Percentiles rank a stretch among this genome's conserved stretches.
These are phyloP conservation scores for Prietella phreatophila DNA, from an alignment of 2,113 vertebrate species.

Conservation along the genomic window DNA sequence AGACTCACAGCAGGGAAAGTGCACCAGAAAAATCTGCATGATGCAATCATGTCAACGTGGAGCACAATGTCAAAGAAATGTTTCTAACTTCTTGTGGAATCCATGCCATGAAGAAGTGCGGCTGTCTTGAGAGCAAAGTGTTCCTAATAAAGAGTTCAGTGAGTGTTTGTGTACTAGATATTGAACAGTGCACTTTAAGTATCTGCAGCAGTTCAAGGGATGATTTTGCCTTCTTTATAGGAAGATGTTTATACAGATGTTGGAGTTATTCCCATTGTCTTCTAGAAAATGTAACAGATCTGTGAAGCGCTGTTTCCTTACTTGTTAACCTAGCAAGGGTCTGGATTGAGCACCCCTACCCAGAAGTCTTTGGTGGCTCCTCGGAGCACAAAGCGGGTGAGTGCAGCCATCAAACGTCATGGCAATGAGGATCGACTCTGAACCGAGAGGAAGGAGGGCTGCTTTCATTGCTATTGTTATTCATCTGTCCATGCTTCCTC, in stretches of 20 bases:
- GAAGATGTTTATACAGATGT: not conserved
- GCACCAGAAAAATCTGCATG: too few species aligned
- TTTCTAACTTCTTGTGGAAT: too few species aligned
- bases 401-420: slow-evolving; percentile 51
- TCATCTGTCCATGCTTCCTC: slow-evolving; percentile 44
- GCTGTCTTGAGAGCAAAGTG: too few species aligned
- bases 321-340: slow-evolving; percentile 56
- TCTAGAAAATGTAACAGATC: not conserved
- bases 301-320: slow-evolving; percentile 47
- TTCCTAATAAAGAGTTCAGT: too few species aligned
- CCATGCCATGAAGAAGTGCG: too few species aligned
- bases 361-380: slow-evolving; percentile 65
- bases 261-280: not conserved
- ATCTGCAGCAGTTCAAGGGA: not conserved
- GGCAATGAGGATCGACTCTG: slow-evolving; percentile 25
- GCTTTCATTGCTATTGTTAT: slow-evolving; percentile 42
- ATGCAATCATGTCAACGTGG: too few species aligned
- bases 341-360: slow-evolving; percentile 64
- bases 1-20: too few species aligned
- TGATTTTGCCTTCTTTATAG: not conserved
- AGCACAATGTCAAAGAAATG: too few species aligned
- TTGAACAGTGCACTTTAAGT: slow-evolving; percentile 1
- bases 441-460: slow-evolving; percentile 7
- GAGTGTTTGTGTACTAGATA: not conserved
- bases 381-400: slow-evolving; percentile 70